These are phyloP conservation scores for Spinus pinus DNA, from an alignment of 2,797 vertebrate genomes.

Conservation along the genomic window DNA sequence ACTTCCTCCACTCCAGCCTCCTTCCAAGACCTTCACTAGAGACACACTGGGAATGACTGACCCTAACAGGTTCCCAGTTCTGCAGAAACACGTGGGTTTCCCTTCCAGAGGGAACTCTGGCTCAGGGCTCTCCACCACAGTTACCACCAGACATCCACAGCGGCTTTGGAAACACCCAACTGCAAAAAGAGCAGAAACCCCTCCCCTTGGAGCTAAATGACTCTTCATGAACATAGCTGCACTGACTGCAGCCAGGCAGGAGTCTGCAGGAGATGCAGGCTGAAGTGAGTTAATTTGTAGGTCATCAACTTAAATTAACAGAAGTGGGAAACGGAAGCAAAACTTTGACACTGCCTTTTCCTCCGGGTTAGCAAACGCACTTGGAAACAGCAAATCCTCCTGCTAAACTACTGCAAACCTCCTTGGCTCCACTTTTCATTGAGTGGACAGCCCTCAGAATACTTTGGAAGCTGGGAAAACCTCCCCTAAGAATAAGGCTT, in stretches of 20 bases:
- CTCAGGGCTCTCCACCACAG: neutral
- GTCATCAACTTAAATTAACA: neutral
- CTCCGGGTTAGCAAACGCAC: neutral
- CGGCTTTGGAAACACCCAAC: neutral
- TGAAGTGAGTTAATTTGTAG: neutral
- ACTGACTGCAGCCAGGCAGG: neutral
- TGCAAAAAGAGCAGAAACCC: neutral
- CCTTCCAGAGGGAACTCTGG: neutral
- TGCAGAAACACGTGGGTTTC: neutral
- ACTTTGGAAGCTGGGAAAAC: neutral
- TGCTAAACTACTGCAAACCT: neutral
- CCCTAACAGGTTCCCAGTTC: neutral
- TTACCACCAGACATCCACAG: accelerated
- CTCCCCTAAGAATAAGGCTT: constrained; percentile 15
- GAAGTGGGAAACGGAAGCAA: constrained; percentile 12
- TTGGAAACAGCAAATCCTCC: neutral
- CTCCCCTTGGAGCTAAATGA: neutral
- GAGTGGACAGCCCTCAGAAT: constrained; percentile 8
- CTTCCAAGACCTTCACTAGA: neutral
- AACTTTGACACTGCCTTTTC: neutral
- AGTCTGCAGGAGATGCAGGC: neutral
- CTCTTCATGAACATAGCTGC: accelerated
- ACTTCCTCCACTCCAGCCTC: neutral
- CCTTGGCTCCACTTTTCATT: neutral
- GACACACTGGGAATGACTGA: neutral